Conservation (phyloP, 2,797 vertebrate genomes). For the Halcyon badia region DNA sequence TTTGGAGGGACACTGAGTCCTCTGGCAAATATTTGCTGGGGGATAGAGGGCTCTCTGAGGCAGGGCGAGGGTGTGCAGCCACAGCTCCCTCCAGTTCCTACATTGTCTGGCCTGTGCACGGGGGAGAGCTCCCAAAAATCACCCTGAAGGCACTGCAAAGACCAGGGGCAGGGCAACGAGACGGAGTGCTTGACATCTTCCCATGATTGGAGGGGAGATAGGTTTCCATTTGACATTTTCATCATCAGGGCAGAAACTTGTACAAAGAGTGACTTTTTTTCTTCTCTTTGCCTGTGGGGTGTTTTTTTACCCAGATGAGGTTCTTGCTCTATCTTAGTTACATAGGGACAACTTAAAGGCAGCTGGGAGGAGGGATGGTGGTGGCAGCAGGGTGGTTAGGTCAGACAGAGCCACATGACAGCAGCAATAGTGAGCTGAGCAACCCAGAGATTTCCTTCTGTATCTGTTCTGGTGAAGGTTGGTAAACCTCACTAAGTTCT, state of each 20-base stretch:
- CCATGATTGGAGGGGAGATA: neutral
- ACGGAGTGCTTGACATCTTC: neutral
- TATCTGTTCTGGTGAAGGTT: neutral
- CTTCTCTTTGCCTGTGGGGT: neutral
- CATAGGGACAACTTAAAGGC: neutral
- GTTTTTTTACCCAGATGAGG: neutral
- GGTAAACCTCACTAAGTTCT: neutral
- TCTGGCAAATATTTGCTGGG: neutral
- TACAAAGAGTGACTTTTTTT: neutral
- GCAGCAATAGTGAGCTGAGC: neutral
- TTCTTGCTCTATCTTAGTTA: neutral
- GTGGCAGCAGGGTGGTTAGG: neutral
- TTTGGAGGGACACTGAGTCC: neutral
- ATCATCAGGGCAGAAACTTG: neutral
- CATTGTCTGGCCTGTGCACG: rapidly evolving
- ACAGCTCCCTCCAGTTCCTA: rapidly evolving
- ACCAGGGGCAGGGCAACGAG: neutral
- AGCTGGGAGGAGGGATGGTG: neutral
- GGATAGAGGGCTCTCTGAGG: neutral
- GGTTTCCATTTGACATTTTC: neutral
- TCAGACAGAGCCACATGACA: neutral
- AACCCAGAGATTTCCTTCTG: neutral
- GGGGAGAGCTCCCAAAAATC: neutral
- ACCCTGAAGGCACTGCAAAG: neutral
- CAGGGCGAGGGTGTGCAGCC: neutral